These are phyloP conservation scores for Hycleus phaleratus DNA, from an alignment of 1,140 invertebrate species.

Conservation along the genomic window DNA sequence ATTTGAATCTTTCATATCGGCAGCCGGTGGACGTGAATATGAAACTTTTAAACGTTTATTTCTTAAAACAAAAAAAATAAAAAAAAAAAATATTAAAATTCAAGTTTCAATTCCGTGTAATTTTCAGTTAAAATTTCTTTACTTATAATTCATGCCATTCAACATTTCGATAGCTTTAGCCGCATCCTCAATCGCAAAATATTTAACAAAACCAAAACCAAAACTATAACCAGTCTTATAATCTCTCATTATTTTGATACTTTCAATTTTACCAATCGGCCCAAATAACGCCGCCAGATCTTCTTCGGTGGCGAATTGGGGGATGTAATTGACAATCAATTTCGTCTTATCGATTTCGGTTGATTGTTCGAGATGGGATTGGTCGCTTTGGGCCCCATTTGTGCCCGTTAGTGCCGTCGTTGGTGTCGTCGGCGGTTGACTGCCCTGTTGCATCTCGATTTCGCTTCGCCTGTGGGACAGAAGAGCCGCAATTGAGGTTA, in stretches of 20 bases:
- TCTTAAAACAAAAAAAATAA: conserved; percentile 16
- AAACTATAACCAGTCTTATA: conserved; percentile 87
- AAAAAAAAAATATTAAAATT: neutral
- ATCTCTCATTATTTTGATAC: conserved; percentile 88
- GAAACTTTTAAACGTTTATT: conserved; percentile 66
- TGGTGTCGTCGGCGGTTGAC: neutral
- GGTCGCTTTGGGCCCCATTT: neutral
- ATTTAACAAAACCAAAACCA: conserved; percentile 95
- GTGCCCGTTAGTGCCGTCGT: neutral
- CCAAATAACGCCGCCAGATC: conserved; percentile 84
- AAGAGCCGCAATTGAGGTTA: too few relatives aligned
- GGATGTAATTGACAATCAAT: conserved; percentile 92
- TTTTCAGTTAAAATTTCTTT: neutral
- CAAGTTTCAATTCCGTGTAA: too few relatives aligned
- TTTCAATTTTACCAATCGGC: conserved; percentile 78
- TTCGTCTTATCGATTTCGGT: conserved; percentile 53
- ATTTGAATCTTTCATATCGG: conserved; percentile 92
- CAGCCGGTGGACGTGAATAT: conserved; percentile 81
- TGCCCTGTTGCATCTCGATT: conserved; percentile 2
- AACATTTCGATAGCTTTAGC: conserved; percentile 74
- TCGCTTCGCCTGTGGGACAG: too few relatives aligned
- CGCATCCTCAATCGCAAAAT: conserved; percentile 76
- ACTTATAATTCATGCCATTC: conserved; percentile 62
- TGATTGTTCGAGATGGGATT: neutral
- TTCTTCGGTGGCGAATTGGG: conserved; percentile 86